Conservation (phyloP, 1,140 invertebrate genomes). For the Frieseomelitta varia region DNA sequence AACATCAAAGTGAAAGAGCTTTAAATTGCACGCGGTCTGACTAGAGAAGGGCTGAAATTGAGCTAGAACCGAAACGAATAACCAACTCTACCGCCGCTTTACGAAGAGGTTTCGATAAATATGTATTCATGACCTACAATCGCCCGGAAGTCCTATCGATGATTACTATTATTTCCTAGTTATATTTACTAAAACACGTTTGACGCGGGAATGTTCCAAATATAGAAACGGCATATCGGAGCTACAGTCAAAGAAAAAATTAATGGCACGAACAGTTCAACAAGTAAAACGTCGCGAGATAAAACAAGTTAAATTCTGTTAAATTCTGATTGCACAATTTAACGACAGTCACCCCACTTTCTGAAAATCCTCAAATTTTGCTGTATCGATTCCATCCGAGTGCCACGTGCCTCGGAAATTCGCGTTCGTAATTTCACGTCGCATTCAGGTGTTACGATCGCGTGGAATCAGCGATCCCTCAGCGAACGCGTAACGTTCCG, state of each 20-base stretch:
- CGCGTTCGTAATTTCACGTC: no score
- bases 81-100: background rate
- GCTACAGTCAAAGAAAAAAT: background rate
- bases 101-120: background rate
- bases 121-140: background rate
- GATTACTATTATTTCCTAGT: background rate
- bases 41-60: background rate
- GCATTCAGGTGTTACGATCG: background rate
- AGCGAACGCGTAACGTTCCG: background rate
- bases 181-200: background rate
- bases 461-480: background rate
- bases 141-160: background rate
- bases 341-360: background rate
- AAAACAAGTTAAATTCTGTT: no score
- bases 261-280: background rate
- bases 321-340: no score
- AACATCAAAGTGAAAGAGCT: conserved; percentile 17
- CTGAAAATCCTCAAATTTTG: background rate
- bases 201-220: background rate
- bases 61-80: background rate
- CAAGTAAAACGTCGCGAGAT: background rate
- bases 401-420: background rate
- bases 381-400: background rate
- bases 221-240: background rate
- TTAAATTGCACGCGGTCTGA: background rate